Percentiles rank a stretch among this genome's conserved stretches.
Conservation (phyloP, 1,140 invertebrate species). For the Lamellibrachia luymesi region DNA sequence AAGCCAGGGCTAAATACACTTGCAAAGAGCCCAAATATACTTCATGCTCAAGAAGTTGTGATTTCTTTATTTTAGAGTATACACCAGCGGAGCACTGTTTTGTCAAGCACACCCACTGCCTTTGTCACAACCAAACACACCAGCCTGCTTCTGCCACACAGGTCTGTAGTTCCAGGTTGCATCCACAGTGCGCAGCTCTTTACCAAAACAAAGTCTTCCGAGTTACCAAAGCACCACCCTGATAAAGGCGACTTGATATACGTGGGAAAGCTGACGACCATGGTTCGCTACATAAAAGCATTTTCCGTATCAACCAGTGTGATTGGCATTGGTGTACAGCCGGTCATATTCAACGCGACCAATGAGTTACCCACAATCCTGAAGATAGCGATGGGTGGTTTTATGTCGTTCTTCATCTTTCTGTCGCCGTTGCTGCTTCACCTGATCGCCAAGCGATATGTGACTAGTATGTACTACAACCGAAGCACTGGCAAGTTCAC, state of each 20-base stretch:
- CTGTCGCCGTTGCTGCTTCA: conserved; percentile 80
- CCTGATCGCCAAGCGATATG: conserved; percentile 81
- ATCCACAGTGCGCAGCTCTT: background rate
- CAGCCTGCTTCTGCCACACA: background rate
- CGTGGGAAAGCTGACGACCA: conserved; percentile 65
- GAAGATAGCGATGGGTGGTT: conserved; percentile 63
- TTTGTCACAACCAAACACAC: background rate
- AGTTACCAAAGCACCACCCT: conserved; percentile 23
- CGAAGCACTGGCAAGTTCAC: conserved; percentile 40
- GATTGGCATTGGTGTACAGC: conserved; percentile 70
- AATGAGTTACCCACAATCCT: conserved; percentile 39
- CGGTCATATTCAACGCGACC: conserved; percentile 63
- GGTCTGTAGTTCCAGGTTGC: background rate
- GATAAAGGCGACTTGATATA: conserved; percentile 60
- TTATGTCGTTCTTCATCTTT: conserved; percentile 77
- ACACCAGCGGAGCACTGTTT: background rate
- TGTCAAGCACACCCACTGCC: background rate
- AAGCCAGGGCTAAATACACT: no score
- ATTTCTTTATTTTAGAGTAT: background rate
- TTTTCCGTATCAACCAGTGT: conserved; percentile 77
- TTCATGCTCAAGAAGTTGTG: background rate
- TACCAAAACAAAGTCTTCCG: background rate
- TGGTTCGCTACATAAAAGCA: conserved; percentile 73
- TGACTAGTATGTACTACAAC: conserved; percentile 74
- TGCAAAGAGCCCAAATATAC: background rate